phyloP scores from a whole-genome alignment of 2,797 vertebrate genomes.

The Argyrosomus regius region DNA sequence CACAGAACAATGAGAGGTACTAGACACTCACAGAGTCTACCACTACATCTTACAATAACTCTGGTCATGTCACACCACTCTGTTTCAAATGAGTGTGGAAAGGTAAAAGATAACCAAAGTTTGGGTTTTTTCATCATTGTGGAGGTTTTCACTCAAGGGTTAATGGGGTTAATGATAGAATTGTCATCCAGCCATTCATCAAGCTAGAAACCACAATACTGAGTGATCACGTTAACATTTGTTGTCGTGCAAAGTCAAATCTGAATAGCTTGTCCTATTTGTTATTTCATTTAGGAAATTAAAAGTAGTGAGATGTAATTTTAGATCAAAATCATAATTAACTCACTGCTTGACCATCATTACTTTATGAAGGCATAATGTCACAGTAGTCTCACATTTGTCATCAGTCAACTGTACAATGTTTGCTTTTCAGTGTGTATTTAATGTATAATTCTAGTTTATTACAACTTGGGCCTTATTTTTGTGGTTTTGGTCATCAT shows the following conservation, averaged over 20 bases:
- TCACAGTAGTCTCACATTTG: background rate
- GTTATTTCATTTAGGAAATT: background rate
- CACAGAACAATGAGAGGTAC: constrained; percentile 16
- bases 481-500: background rate
- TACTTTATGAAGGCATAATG: background rate
- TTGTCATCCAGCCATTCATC: background rate
- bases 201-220: background rate
- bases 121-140: background rate
- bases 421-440: background rate
- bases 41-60: constrained; percentile 24
- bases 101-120: background rate
- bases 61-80: constrained; percentile 16
- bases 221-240: background rate
- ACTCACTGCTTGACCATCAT: too few species aligned
- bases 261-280: too few species aligned
- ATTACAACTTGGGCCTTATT: background rate
- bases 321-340: constrained; percentile 1
- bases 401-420: background rate
- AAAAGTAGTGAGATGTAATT: background rate
- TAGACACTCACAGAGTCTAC: constrained; percentile 3
- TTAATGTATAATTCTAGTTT: background rate
- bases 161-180: background rate
- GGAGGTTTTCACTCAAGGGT: background rate
- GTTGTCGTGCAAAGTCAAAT: too few species aligned
- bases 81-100: constrained; percentile 25